Percentiles rank a stretch among this genome's conserved stretches.
Conservation (phyloP, 1,140 invertebrate genomes). For the Mesaphorura yosii region DNA sequence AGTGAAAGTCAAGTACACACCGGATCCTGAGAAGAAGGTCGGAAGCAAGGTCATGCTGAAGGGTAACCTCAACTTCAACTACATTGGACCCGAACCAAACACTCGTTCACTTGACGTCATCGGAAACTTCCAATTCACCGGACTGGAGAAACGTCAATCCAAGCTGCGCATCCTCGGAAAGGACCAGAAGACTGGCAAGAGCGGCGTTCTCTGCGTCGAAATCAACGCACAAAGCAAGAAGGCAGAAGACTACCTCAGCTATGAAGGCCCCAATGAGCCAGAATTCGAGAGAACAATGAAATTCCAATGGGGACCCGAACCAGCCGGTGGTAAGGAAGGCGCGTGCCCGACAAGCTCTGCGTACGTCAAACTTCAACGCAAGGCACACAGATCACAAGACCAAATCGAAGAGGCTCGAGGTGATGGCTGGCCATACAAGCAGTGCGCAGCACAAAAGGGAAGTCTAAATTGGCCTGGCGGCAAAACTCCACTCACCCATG, state of each 20-base stretch:
- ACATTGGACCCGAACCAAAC: conserved; percentile 25
- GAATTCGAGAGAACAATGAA: conserved; percentile 25
- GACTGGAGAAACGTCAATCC: conserved; percentile 21
- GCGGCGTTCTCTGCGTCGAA: conserved; percentile 26
- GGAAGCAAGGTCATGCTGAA: conserved; percentile 23
- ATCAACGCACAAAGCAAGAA: conserved; percentile 10
- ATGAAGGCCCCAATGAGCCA: conserved; percentile 27
- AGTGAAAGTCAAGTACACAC: conserved; percentile 22
- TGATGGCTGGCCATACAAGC: conserved; percentile 28
- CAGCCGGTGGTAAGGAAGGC: conserved; percentile 16
- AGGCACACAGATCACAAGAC: conserved; percentile 20
- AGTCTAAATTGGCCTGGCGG: conserved; percentile 24
- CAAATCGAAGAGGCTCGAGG: conserved; percentile 21
- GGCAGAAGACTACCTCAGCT: conserved; percentile 21
- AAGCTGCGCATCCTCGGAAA: conserved; percentile 14
- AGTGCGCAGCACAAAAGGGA: conserved; percentile 18
- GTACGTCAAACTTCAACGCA: conserved; percentile 21
- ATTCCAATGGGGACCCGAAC: conserved; percentile 20
- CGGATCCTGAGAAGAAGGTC: conserved; percentile 25
- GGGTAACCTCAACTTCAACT: conserved; percentile 20
- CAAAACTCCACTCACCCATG: conserved; percentile 19
- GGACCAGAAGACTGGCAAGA: conserved; percentile 18
- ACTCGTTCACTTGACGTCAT: conserved; percentile 18
- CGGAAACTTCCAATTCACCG: conserved; percentile 10
- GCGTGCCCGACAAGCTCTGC: conserved; percentile 22